Evolutionary conservation across 2,797 vertebrate genomes (phyloP).

Genomic region (Rachycentron canadum): DNA sequence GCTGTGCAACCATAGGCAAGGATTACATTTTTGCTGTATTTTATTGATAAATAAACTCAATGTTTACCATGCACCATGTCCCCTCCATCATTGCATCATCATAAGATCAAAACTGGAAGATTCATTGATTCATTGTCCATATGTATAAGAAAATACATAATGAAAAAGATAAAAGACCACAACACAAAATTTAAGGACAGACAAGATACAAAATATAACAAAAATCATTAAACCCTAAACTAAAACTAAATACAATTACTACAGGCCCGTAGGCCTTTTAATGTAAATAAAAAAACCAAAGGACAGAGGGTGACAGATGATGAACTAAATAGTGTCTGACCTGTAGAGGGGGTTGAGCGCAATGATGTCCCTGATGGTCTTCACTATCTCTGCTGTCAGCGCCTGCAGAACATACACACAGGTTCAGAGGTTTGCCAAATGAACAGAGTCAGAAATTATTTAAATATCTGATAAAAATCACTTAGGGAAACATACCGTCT

Average conservation of each 20-base stretch:
- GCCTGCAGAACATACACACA: constrained; percentile 79
- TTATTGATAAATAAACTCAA: background rate
- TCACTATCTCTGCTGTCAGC: constrained; percentile 97
- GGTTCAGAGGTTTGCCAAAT: background rate
- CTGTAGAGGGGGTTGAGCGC: constrained; percentile 97
- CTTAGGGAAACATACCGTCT: background rate
- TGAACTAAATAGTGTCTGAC: constrained; percentile 68
- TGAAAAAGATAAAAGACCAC: background rate
- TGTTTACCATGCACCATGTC: too few relatives aligned
- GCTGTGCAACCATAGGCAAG: background rate
- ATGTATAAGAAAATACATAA: too few relatives aligned
- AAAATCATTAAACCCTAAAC: too few relatives aligned
- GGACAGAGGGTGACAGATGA: background rate
- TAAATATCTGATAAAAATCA: background rate
- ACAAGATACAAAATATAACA: background rate
- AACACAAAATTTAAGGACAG: background rate
- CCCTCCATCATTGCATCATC: background rate
- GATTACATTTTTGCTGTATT: too few relatives aligned
- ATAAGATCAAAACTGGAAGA: background rate
- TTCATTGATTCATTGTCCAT: background rate
- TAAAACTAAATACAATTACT: too few relatives aligned
- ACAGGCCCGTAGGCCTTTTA: too few relatives aligned
- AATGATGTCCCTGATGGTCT: constrained; percentile 99
- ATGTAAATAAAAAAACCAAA: background rate
- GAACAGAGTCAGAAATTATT: background rate